Evolutionary conservation across 2,888 invertebrate genomes (phyloP), one percentile per base, ranked within the genome.

Genomic region (Antheraea assamensis): DNA sequence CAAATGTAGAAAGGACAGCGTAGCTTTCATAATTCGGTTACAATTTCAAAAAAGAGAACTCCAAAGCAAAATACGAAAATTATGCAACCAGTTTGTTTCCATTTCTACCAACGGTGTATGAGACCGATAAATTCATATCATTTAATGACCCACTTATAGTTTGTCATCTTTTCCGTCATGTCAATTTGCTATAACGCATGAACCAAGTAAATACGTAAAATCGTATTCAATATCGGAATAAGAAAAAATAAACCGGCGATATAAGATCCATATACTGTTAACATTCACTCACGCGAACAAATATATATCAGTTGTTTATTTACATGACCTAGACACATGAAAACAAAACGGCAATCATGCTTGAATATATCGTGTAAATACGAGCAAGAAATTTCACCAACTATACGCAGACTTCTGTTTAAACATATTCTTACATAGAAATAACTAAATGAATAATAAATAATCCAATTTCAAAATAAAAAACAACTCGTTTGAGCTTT

Each of bases 341-440:
- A 24, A 61, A 61, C 13, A 27, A 61, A 61, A 61, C 61, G 13
- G 27, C 8, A 61, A 27, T 15, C 24, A 27, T 61, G 19, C 13
- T 13, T 61, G 61, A 61, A 61, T 27, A 61, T 61, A 61, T 61
- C 17, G 13, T 61, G 61, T 61, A 24, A 61, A 61, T 61, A 61
- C 15, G 61, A 61, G 27, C 17, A 27, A 61, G 27, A 10, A 61
- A 61, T 61, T 61, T 61, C 61, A 27, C 27, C 61, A 61, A 15
- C 17, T 27, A 27, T 27, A 27, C 27, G 61, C 27, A 15, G 27
- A 61, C 4, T 61, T 61, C 27, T 61, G 61, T 61, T 0, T 27
- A 24, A 61, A 61, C 61, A 27, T 27, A 61, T 61, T 61, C 19
- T 24, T 61, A 27, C 24, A 61, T 27, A 61, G 55, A 61, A 21